Percentiles rank a stretch among this genome's conserved stretches.
Evolutionary conservation across 1,140 invertebrate genomes (phyloP).

Genomic region (Papilio dardanus): DNA sequence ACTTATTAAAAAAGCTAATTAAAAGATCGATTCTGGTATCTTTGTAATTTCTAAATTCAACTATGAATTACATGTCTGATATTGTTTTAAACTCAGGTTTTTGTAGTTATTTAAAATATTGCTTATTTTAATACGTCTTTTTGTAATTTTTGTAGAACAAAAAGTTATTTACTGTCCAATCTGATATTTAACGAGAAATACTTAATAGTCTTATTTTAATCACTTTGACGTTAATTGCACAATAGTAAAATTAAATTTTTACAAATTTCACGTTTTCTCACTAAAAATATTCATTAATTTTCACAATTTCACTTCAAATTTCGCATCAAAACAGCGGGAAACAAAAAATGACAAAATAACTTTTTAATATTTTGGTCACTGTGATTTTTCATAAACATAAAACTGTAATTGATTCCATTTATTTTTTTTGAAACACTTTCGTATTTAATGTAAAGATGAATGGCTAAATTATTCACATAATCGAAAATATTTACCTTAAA

Average conservation of each 20-base stretch:
- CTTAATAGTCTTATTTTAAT: neutral
- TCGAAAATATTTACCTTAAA: slow-evolving; percentile 39
- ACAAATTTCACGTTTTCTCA: neutral
- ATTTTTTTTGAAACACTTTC: slow-evolving; percentile 46
- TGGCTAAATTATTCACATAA: slow-evolving; percentile 40
- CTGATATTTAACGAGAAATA: neutral
- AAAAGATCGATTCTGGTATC: no score
- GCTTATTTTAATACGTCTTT: neutral
- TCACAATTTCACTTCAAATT: slow-evolving; percentile 15
- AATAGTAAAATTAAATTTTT: neutral
- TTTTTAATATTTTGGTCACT: slow-evolving; percentile 31
- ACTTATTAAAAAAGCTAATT: no score
- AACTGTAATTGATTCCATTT: slow-evolving; percentile 13
- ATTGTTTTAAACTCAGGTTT: neutral
- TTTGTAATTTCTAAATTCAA: neutral
- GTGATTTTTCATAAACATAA: neutral
- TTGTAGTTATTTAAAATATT: neutral
- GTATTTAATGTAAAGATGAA: slow-evolving; percentile 39
- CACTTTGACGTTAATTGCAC: neutral
- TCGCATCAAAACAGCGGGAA: slow-evolving; percentile 36
- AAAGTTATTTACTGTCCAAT: neutral
- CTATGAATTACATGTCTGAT: neutral
- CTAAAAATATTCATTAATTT: neutral
- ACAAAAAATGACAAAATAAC: slow-evolving; percentile 37
- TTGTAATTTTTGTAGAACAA: neutral